phyloP scores from a whole-genome alignment of 2,113 vertebrate genomes.

The Alethe diademata region DNA sequence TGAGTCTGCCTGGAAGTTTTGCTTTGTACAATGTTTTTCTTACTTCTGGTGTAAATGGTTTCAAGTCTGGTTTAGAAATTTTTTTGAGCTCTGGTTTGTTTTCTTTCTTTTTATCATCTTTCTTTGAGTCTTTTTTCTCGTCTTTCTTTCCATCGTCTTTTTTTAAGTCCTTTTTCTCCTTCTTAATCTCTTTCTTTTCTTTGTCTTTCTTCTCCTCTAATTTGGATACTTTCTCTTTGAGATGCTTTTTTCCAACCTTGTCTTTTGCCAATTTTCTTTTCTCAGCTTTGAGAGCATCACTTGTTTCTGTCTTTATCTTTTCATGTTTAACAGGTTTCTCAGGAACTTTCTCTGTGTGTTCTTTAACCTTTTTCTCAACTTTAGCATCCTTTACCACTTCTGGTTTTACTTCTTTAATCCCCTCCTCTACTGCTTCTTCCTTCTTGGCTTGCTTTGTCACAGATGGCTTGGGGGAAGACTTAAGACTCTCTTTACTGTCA shows the following conservation, averaged over 20 bases:
- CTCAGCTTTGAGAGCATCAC: constrained; percentile 80
- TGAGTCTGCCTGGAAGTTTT: constrained; percentile 86
- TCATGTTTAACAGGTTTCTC: constrained; percentile 84
- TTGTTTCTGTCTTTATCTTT: constrained; percentile 76
- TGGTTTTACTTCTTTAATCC: constrained; percentile 80
- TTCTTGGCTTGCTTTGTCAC: constrained; percentile 83
- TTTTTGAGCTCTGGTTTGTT: constrained; percentile 88
- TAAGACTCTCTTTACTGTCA: constrained; percentile 96
- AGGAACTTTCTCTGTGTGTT: constrained; percentile 77
- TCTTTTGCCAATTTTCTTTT: constrained; percentile 91
- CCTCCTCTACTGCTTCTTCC: constrained; percentile 82
- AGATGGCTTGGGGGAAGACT: constrained; percentile 84
- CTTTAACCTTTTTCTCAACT: constrained; percentile 85
- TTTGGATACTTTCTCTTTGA: constrained; percentile 92
- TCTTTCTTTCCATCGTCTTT: constrained; percentile 89
- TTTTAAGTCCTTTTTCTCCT: constrained; percentile 85
- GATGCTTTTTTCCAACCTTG: constrained; percentile 86
- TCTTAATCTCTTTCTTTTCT: constrained; percentile 95
- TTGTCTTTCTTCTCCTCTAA: constrained; percentile 96
- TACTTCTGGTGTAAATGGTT: constrained; percentile 94
- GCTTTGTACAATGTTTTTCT: constrained; percentile 93
- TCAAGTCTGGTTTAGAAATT: constrained; percentile 89
- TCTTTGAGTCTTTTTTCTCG: constrained; percentile 90
- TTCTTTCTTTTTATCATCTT: constrained; percentile 92
- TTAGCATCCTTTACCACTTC: constrained; percentile 86